These are phyloP conservation scores for Blastobasis adustella DNA, from an alignment of 2,888 invertebrate species.

Conservation along the genomic window DNA sequence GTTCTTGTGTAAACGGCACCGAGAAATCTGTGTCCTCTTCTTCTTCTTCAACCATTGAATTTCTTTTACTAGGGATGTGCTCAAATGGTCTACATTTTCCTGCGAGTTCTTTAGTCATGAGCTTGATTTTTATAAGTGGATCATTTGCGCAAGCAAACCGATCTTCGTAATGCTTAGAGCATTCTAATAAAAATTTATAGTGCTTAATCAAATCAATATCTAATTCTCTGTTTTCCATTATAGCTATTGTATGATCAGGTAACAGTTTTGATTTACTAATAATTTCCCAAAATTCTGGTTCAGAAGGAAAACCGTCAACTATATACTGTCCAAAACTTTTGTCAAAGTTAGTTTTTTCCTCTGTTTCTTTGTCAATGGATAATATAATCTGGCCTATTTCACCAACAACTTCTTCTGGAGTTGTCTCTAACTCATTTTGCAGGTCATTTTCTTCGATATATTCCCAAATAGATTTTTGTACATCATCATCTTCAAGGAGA, in stretches of 20 bases:
- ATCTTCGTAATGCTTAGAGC: constrained; percentile 38
- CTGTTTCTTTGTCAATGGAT: constrained; percentile 41
- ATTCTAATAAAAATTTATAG: constrained; percentile 39
- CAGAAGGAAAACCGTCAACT: constrained; percentile 73
- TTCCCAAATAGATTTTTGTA: constrained; percentile 42
- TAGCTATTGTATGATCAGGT: constrained; percentile 72
- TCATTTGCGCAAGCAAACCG: constrained; percentile 40
- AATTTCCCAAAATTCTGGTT: constrained; percentile 61
- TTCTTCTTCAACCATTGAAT: constrained; percentile 3
- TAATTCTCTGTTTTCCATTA: constrained; percentile 68
- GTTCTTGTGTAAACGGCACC: constrained; percentile 30
- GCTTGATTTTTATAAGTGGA: constrained; percentile 42
- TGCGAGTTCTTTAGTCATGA: constrained; percentile 19
- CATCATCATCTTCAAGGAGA: constrained; percentile 60
- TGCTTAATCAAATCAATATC: constrained; percentile 39
- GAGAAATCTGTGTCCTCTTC: constrained; percentile 17
- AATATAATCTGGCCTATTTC: constrained; percentile 48
- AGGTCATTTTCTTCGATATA: constrained; percentile 53
- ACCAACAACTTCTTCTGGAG: constrained; percentile 53
- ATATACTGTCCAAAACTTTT: constrained; percentile 71
- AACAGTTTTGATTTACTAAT: constrained; percentile 53
- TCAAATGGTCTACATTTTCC: not conserved
- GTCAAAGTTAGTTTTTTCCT: constrained; percentile 29
- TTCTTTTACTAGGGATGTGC: no score
- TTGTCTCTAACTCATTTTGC: constrained; percentile 54